Evolutionary conservation across 1,140 invertebrate genomes (phyloP).

Genomic region (Psix sp.): DNA sequence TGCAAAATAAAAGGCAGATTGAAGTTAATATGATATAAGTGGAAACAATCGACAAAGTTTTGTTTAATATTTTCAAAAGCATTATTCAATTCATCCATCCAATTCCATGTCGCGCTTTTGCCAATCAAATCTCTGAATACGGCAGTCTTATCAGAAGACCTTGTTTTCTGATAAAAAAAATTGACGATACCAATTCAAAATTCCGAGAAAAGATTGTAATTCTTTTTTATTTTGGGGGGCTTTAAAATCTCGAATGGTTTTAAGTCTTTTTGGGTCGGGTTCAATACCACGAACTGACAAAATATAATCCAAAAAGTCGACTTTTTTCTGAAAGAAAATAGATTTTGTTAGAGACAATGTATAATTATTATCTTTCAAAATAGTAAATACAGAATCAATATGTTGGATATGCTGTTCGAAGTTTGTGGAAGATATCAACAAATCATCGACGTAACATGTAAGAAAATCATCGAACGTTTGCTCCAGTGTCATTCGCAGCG

Average conservation of each 20-base stretch:
- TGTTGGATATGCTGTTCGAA: not conserved
- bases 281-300: conserved; percentile 8
- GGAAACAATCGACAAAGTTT: conserved; percentile 26
- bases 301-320: conserved; percentile 29
- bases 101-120: conserved; percentile 6
- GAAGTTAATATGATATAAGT: conserved; percentile 19
- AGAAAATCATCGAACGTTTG: conserved; percentile 17
- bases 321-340: conserved; percentile 9
- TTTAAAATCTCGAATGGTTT: conserved; percentile 24
- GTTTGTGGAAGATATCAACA: not conserved
- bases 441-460: conserved; percentile 30
- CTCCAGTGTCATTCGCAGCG: not conserved
- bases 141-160: conserved; percentile 15
- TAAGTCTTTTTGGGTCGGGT: conserved; percentile 20
- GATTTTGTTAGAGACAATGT: conserved; percentile 24
- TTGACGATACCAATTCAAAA: conserved; percentile 47
- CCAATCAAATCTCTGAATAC: conserved; percentile 31
- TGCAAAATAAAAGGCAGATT: conserved; percentile 31
- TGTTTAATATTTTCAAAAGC: conserved; percentile 31
- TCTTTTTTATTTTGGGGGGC: conserved; percentile 24
- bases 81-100: conserved; percentile 11
- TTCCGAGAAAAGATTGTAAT: conserved; percentile 37
- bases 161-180: conserved; percentile 22
- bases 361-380: conserved; percentile 15
- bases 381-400: conserved; percentile 13